A percentile compares a stretch with the other conserved stretches of the same genome.
phyloP scores from a whole-genome alignment of 2,888 invertebrate genomes.

The Archips xylosteana region DNA sequence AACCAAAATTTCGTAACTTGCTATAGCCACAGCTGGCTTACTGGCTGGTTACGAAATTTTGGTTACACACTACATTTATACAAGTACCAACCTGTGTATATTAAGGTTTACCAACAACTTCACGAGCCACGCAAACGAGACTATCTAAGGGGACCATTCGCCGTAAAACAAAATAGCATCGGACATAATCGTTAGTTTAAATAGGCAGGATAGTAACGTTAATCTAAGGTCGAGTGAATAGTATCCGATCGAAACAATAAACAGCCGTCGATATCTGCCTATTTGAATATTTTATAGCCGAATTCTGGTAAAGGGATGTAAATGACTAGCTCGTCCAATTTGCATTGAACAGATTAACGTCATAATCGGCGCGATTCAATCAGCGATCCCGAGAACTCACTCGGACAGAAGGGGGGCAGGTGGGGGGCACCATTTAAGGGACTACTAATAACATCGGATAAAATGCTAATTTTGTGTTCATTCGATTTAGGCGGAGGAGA shows the following conservation, averaged over 20 bases:
- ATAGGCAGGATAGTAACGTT: constrained; percentile 36
- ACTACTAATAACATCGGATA: constrained; percentile 82
- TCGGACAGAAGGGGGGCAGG: constrained; percentile 58
- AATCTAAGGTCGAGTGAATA: constrained; percentile 28
- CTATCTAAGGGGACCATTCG: constrained; percentile 37
- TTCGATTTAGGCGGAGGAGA: constrained; percentile 77
- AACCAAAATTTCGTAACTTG: no score
- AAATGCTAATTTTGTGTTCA: constrained; percentile 85
- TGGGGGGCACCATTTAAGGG: constrained; percentile 60
- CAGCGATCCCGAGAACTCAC: constrained; percentile 75
- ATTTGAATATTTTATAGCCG: constrained; percentile 79
- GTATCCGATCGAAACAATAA: constrained; percentile 36
- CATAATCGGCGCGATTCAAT: constrained; percentile 84
- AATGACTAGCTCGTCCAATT: constrained; percentile 83
- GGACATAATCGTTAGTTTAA: constrained; percentile 36
- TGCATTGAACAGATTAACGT: constrained; percentile 85
- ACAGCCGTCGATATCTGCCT: constrained; percentile 53
- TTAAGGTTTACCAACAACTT: constrained; percentile 15
- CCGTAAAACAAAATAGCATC: constrained; percentile 37
- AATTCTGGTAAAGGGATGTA: constrained; percentile 82
- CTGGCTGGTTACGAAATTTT: no score
- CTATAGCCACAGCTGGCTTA: no score
- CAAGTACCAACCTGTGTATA: neutral
- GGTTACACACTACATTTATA: neutral
- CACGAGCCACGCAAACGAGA: constrained; percentile 23